Evolutionary conservation across 1,140 invertebrate genomes (phyloP), one percentile per base, ranked within the genome.

Genomic region (Acromyrmex heyeri): DNA sequence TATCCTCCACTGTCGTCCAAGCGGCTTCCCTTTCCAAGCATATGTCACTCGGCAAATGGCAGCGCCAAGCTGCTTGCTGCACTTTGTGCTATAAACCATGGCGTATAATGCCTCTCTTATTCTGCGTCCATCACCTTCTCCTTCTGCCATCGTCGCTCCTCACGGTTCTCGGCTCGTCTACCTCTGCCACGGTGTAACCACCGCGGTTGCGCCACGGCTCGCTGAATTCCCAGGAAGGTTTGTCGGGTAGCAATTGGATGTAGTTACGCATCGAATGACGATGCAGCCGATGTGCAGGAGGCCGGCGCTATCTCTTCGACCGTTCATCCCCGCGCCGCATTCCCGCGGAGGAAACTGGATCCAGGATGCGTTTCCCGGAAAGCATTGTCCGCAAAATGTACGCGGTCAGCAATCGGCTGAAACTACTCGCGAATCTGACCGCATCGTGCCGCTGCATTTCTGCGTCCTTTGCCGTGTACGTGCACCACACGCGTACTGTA

Each of bases 241-340:
- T 87, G 86, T 90, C 87, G 85, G 83, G 85, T 88, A 91, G 92
- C 92, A 92, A 93, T 94, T 93, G 92, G 89, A 93, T 86, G 91
- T 92, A 93, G 92, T 93, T 93, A 92, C 91, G 92, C 90, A 93
- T 92, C 91, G 89, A 92, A 90, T 91, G 92, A 92, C 91, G 87
- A 91, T 92, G 87, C 87, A 77, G 53, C 57, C 64, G 82, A 82
- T 72, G 70, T 55, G 75, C 77, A 77, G 62, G 72, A 53, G 83
- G 70, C 27, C 24, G 30, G 24, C 67, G 18, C 70, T 70, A 72
- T 76, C 48, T 87, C 69, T 27, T 62, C 61, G 10, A 86, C 55
- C 57, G 38, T 48, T 14, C 87, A 65, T 82, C 65, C 61, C 53
- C 38, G 44, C 50, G 24, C 48, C 4, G 75, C 48, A 85, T 69